These are phyloP conservation scores for Homalodisca vitripennis DNA, from an alignment of 1,140 invertebrate genomes.

Conservation along the genomic window DNA sequence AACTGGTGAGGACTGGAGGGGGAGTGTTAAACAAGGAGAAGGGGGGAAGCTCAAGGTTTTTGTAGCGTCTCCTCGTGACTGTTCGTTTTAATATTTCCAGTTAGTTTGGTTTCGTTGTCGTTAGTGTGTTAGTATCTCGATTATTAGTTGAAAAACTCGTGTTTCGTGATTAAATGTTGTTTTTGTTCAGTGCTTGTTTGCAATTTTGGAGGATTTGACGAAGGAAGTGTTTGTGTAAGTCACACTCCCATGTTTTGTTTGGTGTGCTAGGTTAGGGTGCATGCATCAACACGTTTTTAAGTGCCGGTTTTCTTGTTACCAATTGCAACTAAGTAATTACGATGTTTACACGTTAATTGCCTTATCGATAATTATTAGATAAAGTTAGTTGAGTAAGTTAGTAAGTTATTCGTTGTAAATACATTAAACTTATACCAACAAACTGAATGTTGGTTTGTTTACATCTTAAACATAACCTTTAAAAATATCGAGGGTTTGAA, in stretches of 20 bases:
- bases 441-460: too few relatives aligned
- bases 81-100: slow-evolving; percentile 24
- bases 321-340: too few relatives aligned
- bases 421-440: too few relatives aligned
- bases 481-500: too few relatives aligned
- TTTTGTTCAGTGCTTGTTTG: background rate
- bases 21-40: background rate
- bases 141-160: background rate
- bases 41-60: slow-evolving; percentile 18
- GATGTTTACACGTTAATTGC: too few relatives aligned
- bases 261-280: slow-evolving; percentile 17
- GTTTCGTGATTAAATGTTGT: background rate
- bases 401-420: too few relatives aligned
- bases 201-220: background rate
- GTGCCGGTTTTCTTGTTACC: slow-evolving; percentile 12
- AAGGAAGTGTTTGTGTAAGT: slow-evolving; percentile 1
- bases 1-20: slow-evolving; percentile 16
- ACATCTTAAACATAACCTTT: too few relatives aligned
- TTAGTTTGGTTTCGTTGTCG: slow-evolving; percentile 19
- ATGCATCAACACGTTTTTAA: background rate
- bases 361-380: too few relatives aligned
- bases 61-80: slow-evolving; percentile 17
- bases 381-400: too few relatives aligned
- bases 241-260: background rate
- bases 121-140: slow-evolving; percentile 2